Evolutionary conservation across 2,888 invertebrate genomes (phyloP).

Genomic region (Tupiocoris notatus): DNA sequence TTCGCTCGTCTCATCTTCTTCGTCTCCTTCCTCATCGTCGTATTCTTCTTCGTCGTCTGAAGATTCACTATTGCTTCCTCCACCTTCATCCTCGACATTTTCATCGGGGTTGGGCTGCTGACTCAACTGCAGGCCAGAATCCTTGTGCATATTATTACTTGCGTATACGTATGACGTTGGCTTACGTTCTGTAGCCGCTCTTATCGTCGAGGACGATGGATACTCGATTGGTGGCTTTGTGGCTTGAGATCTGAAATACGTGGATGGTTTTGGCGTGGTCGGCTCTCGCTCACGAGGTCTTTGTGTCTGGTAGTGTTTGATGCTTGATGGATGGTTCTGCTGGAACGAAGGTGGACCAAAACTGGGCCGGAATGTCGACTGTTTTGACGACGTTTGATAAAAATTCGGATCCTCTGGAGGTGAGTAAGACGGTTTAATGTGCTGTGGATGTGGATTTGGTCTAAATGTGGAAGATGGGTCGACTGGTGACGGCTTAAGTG

Average conservation of each 20-base stretch:
- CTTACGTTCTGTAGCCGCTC: slow-evolving; percentile 7
- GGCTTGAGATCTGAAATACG: slow-evolving; percentile 16
- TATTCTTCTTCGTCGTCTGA: slow-evolving; percentile 42
- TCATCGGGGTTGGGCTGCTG: neutral
- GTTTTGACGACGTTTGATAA: slow-evolving; percentile 6
- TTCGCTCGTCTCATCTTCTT: slow-evolving; percentile 39
- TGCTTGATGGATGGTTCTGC: neutral
- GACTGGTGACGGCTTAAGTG: neutral
- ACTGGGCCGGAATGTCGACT: slow-evolving; percentile 29
- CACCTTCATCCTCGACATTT: slow-evolving; percentile 1
- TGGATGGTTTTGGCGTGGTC: neutral
- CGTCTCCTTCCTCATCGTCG: slow-evolving; percentile 42
- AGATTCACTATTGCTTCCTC: slow-evolving; percentile 4
- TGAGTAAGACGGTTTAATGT: slow-evolving; percentile 5
- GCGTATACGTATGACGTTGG: slow-evolving; percentile 33
- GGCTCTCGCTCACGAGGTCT: neutral
- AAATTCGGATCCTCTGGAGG: slow-evolving; percentile 20
- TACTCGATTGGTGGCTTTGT: slow-evolving; percentile 17
- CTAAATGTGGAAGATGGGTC: neutral
- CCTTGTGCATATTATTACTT: slow-evolving; percentile 33
- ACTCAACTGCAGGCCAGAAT: slow-evolving; percentile 25
- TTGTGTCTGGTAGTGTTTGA: slow-evolving; percentile 1
- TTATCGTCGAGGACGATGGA: slow-evolving; percentile 3
- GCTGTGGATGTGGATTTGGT: slow-evolving; percentile 8
- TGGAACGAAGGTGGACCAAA: slow-evolving; percentile 23